Base-by-base conservation (phyloP, 2,113 vertebrate species). In the Sylvietta virens region DNA sequence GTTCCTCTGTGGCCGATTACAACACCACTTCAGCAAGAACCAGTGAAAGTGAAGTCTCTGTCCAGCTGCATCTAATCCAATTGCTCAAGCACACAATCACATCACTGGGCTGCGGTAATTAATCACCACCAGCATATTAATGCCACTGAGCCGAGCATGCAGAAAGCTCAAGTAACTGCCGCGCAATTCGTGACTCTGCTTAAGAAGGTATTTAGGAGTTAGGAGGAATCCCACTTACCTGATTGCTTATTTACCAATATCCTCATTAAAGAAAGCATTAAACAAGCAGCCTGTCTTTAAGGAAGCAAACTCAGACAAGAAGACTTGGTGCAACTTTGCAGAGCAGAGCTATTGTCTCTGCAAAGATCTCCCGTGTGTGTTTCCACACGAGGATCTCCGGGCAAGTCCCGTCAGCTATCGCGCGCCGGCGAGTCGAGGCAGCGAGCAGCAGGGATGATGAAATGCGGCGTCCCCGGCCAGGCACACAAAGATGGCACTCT, bases 51-150 rank as follows among this genome's bases (percentile, higher is more conserved):
- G 86, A 88, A 94, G 65, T 40, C 64, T 83, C 81, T 9, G 7
- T 92, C 93, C 91, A 87, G 78, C 87, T 82, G 80, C 27, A 1
- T 40, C 64, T 94, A 96, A 97, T 92, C 89, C 93, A 89, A 94
- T 96, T 92, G 95, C 95, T 85, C 87, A 42, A 85, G 84, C 64
- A 73, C 92, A 93, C 92, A 91, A 85, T 93, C 93, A 83, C 90
- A 95, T 91, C 89, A 87, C 81, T 23, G 84, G 87, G 37, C 81
- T 77, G 62, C 0, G 5, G 77, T 95, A 93, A 96, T 95, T 96
- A 95, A 95, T 90, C 90, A 88, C 93, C 45, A 39, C 51, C 71
- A 94, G 94, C 84, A 92, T 30, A 81, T 88, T 86, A 91, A 73
- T 26, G 28, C 62, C 56, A 33, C 78, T n/a, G 79, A 95, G 76